Conservation (phyloP, 2,113 vertebrate species). For the Pavo muticus region DNA sequence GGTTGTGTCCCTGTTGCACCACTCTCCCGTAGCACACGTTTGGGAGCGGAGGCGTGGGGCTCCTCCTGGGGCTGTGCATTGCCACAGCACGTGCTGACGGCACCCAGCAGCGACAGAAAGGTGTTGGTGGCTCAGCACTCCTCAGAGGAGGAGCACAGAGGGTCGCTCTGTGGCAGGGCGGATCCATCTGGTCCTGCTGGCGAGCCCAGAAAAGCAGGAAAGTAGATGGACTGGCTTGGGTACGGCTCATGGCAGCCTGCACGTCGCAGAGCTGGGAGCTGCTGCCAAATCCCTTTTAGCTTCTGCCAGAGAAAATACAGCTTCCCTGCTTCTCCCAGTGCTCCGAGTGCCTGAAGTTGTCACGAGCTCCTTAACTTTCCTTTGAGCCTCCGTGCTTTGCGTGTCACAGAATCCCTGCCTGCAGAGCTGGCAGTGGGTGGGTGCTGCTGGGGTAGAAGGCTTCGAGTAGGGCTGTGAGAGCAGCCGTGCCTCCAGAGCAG, state of each 20-base stretch:
- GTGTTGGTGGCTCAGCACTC: background rate
- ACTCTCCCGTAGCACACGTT: background rate
- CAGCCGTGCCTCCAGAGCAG: background rate
- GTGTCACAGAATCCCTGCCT: background rate
- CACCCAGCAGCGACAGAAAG: background rate
- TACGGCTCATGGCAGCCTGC: background rate
- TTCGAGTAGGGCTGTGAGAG: background rate
- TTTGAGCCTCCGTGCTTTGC: background rate
- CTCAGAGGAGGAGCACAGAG: background rate
- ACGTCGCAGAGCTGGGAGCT: background rate
- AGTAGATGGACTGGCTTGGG: background rate
- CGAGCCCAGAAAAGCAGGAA: constrained; percentile 37
- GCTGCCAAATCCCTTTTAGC: background rate
- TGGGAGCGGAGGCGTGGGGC: background rate
- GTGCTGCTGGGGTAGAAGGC: background rate
- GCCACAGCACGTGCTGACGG: rapidly evolving
- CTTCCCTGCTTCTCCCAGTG: background rate
- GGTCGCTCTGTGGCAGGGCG: background rate
- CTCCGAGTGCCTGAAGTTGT: background rate
- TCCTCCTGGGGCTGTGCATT: background rate
- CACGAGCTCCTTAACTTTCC: background rate
- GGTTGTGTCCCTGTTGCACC: background rate
- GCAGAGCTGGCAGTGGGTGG: background rate
- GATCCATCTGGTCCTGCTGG: background rate
- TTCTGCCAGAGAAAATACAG: background rate